Conservation (phyloP, 2,888 invertebrate genomes). For the Agonopterix alstromeriana region DNA sequence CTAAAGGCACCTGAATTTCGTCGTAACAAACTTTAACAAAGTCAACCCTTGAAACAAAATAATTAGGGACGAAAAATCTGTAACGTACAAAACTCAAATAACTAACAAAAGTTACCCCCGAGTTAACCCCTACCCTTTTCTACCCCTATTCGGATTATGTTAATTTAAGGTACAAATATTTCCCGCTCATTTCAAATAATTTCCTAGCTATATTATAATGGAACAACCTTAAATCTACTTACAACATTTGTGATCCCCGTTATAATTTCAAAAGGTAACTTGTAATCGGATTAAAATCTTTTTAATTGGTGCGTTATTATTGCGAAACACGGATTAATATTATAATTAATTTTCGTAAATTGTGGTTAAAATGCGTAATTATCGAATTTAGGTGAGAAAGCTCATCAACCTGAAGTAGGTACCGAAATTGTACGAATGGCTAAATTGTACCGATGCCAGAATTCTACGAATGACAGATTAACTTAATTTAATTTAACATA, state of each 20-base stretch:
- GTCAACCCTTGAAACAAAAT: not conserved
- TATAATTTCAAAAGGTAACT: conserved; percentile 12
- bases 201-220: conserved; percentile 41
- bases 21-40: not conserved
- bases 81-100: conserved; percentile 12
- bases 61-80: conserved; percentile 8
- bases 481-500: too few species aligned
- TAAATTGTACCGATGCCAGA: too few species aligned
- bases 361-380: too few species aligned
- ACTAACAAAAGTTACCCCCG: conserved; percentile 6
- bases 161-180: conserved; percentile 59
- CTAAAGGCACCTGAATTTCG: too few species aligned
- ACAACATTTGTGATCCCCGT: conserved; percentile 26
- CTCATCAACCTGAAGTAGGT: too few species aligned
- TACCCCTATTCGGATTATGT: conserved; percentile 44
- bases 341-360: too few species aligned
- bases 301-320: too few species aligned
- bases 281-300: too few species aligned
- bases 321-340: too few species aligned
- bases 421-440: too few species aligned
- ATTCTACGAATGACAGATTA: too few species aligned
- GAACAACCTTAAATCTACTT: conserved; percentile 50
- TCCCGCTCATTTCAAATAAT: conserved; percentile 61
- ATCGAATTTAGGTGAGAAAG: too few species aligned
- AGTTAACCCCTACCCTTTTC: conserved; percentile 7